Conservation (phyloP, 2,888 invertebrate genomes). For the Nipponacmea schrenckii region DNA sequence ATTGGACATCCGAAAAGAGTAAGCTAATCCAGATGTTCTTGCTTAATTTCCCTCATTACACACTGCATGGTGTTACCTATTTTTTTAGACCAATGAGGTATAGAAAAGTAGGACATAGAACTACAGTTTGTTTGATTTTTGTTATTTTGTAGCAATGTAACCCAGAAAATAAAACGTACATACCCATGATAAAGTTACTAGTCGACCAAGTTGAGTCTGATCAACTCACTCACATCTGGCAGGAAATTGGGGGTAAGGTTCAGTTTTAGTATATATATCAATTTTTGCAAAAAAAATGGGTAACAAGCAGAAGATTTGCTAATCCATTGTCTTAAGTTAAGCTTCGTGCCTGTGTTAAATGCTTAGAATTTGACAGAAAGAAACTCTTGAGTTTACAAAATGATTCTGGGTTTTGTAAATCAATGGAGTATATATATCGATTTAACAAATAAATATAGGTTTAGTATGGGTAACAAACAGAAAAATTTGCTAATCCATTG, state of each 20-base stretch:
- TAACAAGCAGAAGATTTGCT: background rate
- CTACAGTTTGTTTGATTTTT: no score
- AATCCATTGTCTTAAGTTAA: no score
- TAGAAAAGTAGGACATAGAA: slow-evolving; percentile 12
- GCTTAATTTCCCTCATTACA: background rate
- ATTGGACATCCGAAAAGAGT: background rate
- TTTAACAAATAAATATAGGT: no score
- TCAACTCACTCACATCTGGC: background rate
- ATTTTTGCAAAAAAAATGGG: background rate
- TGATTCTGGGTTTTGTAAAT: no score
- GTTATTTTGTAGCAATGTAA: background rate
- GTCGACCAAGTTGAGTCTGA: background rate
- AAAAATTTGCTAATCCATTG: no score
- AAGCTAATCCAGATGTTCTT: background rate
- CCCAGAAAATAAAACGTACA: background rate
- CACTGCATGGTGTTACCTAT: background rate
- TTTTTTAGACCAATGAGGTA: background rate
- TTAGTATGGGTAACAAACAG: background rate
- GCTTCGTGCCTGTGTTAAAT: no score
- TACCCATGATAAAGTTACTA: background rate
- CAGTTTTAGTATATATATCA: no score
- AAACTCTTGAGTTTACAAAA: no score
- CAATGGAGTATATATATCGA: no score
- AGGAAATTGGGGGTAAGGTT: background rate
- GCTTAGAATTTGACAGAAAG: no score